These are phyloP conservation scores for Drosophila tanythrix DNA, from an alignment of 2,888 invertebrate species.

Conservation along the genomic window DNA sequence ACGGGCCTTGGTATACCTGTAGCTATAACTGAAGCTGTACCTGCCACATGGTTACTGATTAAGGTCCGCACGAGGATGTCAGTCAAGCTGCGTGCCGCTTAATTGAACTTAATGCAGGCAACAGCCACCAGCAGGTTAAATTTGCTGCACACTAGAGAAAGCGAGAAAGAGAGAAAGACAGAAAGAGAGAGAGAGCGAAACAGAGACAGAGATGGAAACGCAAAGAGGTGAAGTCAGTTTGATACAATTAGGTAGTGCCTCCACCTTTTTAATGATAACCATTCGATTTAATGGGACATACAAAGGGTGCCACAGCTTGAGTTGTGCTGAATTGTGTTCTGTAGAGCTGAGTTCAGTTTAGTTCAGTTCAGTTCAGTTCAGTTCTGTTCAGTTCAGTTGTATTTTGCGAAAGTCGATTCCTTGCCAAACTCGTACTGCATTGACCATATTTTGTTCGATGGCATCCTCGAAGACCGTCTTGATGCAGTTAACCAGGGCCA, in stretches of 20 bases:
- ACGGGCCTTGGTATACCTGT: slow-evolving; percentile 32
- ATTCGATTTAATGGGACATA: slow-evolving; percentile 46
- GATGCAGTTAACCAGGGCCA: slow-evolving; percentile 44
- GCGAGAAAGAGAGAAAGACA: neutral
- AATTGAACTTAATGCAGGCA: slow-evolving; percentile 67
- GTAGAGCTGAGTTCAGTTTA: neutral
- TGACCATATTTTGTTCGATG: slow-evolving; percentile 4
- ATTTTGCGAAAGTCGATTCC: neutral
- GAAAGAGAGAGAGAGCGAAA: neutral
- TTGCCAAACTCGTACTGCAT: slow-evolving; percentile 17
- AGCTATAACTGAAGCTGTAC: slow-evolving; percentile 10
- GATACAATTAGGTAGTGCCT: slow-evolving; percentile 59
- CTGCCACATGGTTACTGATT: slow-evolving; percentile 45
- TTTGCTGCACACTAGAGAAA: neutral
- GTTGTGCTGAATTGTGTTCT: neutral
- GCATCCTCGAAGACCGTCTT: slow-evolving; percentile 35
- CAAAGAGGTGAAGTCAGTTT: slow-evolving; percentile 6
- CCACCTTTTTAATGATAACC: slow-evolving; percentile 66
- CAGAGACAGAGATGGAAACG: neutral
- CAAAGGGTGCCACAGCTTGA: slow-evolving; percentile 21
- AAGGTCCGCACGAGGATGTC: slow-evolving; percentile 32
- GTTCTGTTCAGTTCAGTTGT: neutral
- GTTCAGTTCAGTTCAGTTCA: neutral
- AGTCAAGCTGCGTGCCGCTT: slow-evolving; percentile 61
- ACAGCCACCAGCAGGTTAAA: neutral